Evolutionary conservation across 2,113 vertebrate species (phyloP).

Genomic region (Chaetura pelagica): DNA sequence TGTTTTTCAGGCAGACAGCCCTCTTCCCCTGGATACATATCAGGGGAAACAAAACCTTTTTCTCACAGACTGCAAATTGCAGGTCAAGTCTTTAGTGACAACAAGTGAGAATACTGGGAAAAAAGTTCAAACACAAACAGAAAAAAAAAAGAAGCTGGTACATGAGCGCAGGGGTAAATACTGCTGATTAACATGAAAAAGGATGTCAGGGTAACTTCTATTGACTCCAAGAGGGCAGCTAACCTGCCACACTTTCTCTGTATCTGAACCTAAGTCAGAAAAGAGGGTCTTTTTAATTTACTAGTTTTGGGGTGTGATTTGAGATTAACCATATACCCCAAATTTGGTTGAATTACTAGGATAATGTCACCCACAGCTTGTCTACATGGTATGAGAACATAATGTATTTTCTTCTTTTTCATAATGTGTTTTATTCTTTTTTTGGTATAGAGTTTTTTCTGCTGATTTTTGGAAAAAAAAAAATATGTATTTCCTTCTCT

Average conservation of each 20-base stretch:
- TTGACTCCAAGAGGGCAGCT: not conserved
- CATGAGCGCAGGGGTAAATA: not conserved
- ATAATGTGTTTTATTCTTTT: not conserved
- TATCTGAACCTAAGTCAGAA: not conserved
- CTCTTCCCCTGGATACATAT: not conserved
- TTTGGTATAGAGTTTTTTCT: not conserved
- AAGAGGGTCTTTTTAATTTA: not conserved
- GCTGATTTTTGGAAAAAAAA: not conserved
- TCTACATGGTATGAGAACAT: not conserved
- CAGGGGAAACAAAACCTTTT: constrained; percentile 9
- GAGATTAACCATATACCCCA: not conserved
- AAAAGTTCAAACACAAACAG: not conserved
- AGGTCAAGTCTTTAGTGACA: not conserved
- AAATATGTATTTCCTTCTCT: not conserved
- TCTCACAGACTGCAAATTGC: not conserved
- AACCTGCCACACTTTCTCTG: not conserved
- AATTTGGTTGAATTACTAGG: not conserved
- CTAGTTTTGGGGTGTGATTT: not conserved
- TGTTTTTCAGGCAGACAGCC: not conserved
- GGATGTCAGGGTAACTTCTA: not conserved
- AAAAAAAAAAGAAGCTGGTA: not conserved
- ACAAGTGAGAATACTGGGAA: not conserved
- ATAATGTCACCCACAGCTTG: not conserved
- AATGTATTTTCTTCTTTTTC: not conserved
- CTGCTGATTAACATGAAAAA: not conserved